Base-by-base conservation (phyloP, 2,888 invertebrate genomes). In the Nemotelus nigrinus region DNA sequence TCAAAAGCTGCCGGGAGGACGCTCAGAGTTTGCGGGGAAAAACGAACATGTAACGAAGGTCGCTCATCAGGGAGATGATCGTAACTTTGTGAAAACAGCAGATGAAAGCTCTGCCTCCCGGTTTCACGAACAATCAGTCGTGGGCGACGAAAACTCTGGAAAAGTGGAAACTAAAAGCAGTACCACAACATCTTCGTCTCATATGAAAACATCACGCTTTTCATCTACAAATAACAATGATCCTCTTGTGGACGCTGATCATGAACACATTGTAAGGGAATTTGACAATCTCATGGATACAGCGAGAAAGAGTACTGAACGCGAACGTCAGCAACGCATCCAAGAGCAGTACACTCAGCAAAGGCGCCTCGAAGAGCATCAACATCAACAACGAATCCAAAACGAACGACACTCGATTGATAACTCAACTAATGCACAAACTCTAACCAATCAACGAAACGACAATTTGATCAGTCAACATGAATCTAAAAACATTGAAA, bases 1-100 rank as follows among this genome's bases (percentile, higher is more conserved):
- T 44, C 90, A 91, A 82, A 89, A 90, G 82, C 89, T 92, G 67
- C 90, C 91, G 76, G 91, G 91, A 25, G 93, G 93, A n/a, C 88
- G 88, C 77, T 89, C 91, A 0, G 89, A 90, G 81, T 93, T 91
- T 82, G 89, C 90, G 45, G 93, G 92, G 3, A 88, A 89, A 80
- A 91, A 91, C 82, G 89, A 90, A 81, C 91, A 92, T 82, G 88
- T 88, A 77, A 89, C 90, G 58, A 89, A 90, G 60, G 88, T 88
- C 45, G 88, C 86, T 74, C 87, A 87, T 81, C 88, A 90, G 81
- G 90, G 89, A 6, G 89, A 90, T 78, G 89, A 89, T 68, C 88
- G 88, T 78, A 90, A 90, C 82, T 90, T 85, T 81, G 86, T 87
- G 2, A 88, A 88, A 82, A 85, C 89, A 63, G 87, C 88, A 3